Base-by-base conservation (phyloP, 1,140 invertebrate species). In the Idris sp. region DNA sequence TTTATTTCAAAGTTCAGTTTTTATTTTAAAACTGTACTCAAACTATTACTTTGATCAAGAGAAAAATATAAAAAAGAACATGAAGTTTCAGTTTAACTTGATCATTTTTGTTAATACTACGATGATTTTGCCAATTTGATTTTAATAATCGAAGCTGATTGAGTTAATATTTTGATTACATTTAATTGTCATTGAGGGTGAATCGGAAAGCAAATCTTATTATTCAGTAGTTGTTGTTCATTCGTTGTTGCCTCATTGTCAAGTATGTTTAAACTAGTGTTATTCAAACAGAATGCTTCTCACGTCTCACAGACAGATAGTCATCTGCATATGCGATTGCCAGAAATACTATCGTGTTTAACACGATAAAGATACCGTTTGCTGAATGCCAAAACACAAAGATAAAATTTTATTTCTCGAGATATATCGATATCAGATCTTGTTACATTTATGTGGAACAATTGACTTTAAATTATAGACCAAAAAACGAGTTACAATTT, bases 321-420 rank as follows among this genome's bases (percentile, higher is more conserved):
- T 59, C 56, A 38, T 59, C 31, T 59, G 56, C 56, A 59, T 59
- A 59, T 59, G 28, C 30, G n/a, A 58, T 46, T 58, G 30, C 13
- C 14, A 16, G 18, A 10, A 46, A 28, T n/a, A 3, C 54, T 35
- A 11, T 38, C 18, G 41, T 58, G 36, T 58, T 58, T 58, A 58
- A n/a, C 31, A 46, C 54, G 54, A 46, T 58, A 46, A 46, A 58
- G 54, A 16, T 26, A 36, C 41, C 13, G 11, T 36, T n/a, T 25
- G 9, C 18, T 33, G 18, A 56, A 43, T 8, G 19, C 15, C 26
- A 14, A 33, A 31, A 22, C 10, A 31, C 15, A 15, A 15, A 2
- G 38, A 43, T 43, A 56, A 43, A 41, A 56, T 11, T 19, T 41
- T n/a, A n/a, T 11, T 19, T 18, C n/a, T 15, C n/a, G 15, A 19